phyloP scores from a whole-genome alignment of 2,797 vertebrate species.

The Pogonophryne albipinna region DNA sequence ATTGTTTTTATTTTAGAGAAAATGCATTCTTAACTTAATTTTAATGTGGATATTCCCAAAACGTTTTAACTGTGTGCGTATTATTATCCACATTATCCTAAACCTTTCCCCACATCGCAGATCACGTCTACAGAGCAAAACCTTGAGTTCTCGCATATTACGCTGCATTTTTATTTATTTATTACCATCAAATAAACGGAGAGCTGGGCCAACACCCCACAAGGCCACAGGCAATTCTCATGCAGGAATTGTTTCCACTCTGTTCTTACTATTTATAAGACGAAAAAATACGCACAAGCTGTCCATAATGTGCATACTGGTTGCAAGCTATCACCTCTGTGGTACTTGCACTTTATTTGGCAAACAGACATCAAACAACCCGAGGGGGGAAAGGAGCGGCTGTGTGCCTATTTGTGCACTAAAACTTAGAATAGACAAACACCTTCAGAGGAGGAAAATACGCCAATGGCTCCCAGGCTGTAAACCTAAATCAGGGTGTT shows the following conservation, averaged over 20 bases:
- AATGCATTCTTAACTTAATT: background rate
- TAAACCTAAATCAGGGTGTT: constrained; percentile 84
- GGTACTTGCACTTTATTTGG: constrained; percentile 63
- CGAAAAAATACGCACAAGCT: constrained; percentile 12
- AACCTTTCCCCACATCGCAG: constrained; percentile 5
- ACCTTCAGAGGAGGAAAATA: constrained; percentile 75
- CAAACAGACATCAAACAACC: constrained; percentile 70
- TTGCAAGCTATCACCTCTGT: constrained; percentile 48
- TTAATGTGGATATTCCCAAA: background rate
- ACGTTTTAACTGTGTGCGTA: background rate
- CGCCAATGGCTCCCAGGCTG: constrained; percentile 78
- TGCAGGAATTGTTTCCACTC: constrained; percentile 44
- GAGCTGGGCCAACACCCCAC: constrained; percentile 72
- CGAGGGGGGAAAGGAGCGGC: constrained; percentile 44
- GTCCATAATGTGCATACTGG: constrained; percentile 30
- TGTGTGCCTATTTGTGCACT: constrained; percentile 70
- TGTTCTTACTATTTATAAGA: constrained; percentile 27
- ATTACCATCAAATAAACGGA: constrained; percentile 70
- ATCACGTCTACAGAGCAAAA: constrained; percentile 44
- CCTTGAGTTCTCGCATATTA: constrained; percentile 70
- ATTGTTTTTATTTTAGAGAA: background rate
- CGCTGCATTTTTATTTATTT: constrained; percentile 72
- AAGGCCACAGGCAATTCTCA: constrained; percentile 68
- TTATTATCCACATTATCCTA: background rate
- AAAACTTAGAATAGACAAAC: constrained; percentile 75